These are phyloP conservation scores for Reticulitermes lucifugus DNA, from an alignment of 2,888 invertebrate species.

Conservation along the genomic window DNA sequence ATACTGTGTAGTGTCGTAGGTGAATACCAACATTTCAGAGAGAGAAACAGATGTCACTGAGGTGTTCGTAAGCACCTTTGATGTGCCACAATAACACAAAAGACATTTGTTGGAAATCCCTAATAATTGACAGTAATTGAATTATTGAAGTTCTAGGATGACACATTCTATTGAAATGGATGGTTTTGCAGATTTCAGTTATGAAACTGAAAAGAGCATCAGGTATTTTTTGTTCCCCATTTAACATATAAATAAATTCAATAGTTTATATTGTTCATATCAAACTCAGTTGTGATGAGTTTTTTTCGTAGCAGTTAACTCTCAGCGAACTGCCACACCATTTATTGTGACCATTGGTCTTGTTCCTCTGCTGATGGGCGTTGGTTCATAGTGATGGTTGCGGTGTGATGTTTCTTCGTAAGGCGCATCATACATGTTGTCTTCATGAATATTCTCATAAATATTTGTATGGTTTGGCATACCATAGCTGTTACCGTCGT, in stretches of 20 bases:
- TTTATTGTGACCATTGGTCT: conserved; percentile 79
- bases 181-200: too few relatives aligned
- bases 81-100: not conserved
- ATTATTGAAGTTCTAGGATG: not conserved
- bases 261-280: not conserved
- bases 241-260: conserved; percentile 9
- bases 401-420: conserved; percentile 74
- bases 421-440: conserved; percentile 81
- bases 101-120: not conserved
- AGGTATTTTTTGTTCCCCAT: not conserved
- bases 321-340: conserved; percentile 85
- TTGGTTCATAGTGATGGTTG: conserved; percentile 72
- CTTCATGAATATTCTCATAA: conserved; percentile 74
- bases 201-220: not conserved
- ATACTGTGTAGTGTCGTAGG: not conserved
- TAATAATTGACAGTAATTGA: not conserved
- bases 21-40: too few relatives aligned
- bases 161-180: not conserved
- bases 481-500: conserved; percentile 71
- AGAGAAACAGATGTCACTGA: not conserved
- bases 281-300: not conserved
- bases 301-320: not conserved
- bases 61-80: not conserved
- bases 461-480: conserved; percentile 65
- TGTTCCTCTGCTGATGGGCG: conserved; percentile 70